These are phyloP conservation scores for Diacarnus erythraeanus DNA, from an alignment of 37 sponge, comb jelly and placozoan genomes.

Conservation along the genomic window DNA sequence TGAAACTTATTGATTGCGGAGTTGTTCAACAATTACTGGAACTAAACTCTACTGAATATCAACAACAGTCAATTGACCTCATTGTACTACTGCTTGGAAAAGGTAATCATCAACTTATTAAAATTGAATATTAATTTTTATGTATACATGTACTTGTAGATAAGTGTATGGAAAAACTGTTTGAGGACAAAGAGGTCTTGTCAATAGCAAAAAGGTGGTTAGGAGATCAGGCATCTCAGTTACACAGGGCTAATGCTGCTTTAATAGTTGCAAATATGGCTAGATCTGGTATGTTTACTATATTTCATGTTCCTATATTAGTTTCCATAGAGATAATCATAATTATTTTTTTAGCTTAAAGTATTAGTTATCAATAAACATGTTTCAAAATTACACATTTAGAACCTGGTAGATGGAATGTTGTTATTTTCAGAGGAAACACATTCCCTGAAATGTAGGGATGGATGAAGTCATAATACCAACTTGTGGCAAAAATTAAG, in stretches of 20 bases:
- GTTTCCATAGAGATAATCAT: neutral
- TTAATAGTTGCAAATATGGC: conserved; percentile 72
- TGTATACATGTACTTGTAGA: conserved; percentile 22
- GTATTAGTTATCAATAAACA: neutral
- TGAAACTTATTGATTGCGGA: neutral
- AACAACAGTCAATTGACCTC: neutral
- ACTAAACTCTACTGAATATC: neutral
- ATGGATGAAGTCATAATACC: too few species aligned
- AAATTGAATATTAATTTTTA: neutral
- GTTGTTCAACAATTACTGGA: neutral
- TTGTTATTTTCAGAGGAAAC: too few species aligned
- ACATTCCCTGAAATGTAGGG: too few species aligned
- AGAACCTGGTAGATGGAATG: too few species aligned
- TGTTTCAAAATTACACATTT: neutral
- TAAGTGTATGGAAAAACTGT: conserved; percentile 35
- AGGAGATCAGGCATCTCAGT: neutral
- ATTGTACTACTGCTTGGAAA: neutral
- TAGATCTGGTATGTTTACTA: conserved; percentile 10
- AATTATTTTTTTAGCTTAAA: neutral
- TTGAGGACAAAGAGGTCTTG: conserved; percentile 21
- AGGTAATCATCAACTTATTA: neutral
- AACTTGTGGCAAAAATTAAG: too few species aligned
- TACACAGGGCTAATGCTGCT: conserved; percentile 43
- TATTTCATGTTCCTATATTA: conserved; percentile 1
- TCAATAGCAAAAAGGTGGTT: conserved; percentile 38